Base-by-base conservation (phyloP, 2,888 invertebrate genomes). In the Blastobasis adustella region DNA sequence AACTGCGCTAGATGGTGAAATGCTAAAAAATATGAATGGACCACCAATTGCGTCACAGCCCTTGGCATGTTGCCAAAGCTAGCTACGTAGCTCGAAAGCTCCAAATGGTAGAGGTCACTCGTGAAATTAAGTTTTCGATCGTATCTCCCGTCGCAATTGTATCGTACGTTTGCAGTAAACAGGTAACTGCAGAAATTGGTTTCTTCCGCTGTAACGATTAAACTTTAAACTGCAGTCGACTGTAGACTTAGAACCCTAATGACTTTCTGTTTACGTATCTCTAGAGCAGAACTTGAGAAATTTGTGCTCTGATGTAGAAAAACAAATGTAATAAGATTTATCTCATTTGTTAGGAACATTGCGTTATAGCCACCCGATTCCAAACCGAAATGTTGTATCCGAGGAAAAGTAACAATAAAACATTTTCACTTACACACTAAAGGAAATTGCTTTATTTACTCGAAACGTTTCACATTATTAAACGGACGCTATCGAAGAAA, bases 101-200 rank as follows among this genome's bases (percentile, higher is more conserved):
- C 57, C 50, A 71, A 80, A 79, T 72, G 72, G 63, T 69, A 76
- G 64, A 76, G 80, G 76, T 81, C 73, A 71, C 61, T 59, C 60
- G 56, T 55, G 54, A 58, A 62, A 66, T 62, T 65, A 62, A 65
- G 67, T 63, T 59, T 60, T 58, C 51, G 55, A 60, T 57, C 58
- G 58, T 47, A 54, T 59, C 56, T 56, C 44, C 50, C 57, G 59
- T 56, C 51, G 51, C 44, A 38, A 54, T 39, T 52, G 49, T 50
- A 46, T 54, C 58, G 47, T 47, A 53, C 55, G 49, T 66, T 67
- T 63, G 62, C 61, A 60, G 58, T 60, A 58, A 60, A 47, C 48
- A 54, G 51, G 36, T 23, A 23, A 23, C 23, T 23, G 23, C 23
- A 23, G 23, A 23, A 23, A 23, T 23, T 23, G 23, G 23, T 23